Evolutionary conservation across 2,113 vertebrate species (phyloP), one percentile per base, ranked within the genome.

Genomic region (Delphinapterus leucas): DNA sequence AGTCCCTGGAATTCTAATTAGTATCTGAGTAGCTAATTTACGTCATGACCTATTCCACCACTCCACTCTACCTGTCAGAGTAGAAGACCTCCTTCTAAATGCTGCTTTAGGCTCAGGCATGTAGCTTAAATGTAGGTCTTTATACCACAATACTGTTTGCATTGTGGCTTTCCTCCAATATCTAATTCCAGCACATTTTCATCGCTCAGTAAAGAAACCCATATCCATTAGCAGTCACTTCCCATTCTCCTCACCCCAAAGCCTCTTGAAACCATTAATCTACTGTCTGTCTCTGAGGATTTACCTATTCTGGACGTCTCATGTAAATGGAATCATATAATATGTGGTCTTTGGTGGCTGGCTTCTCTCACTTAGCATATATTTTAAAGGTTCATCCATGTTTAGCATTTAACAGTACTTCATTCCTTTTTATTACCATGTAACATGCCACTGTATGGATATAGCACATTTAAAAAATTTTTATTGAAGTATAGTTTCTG

Each of bases 111-210:
- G 36, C 68, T 44, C 80, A 55, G 23, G 31, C 26, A 47, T 63
- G 83, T 14, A 38, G 44, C 25, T 41, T 44, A 89, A 12, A 23
- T 26, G 3, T 25, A 83, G 14, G 7, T 63, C 67, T 89, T 63
- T 28, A 44, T 60, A 74, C 36, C 33, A 33, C 11, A 81, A 28
- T 3, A 79, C 41, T 61, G 25, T 82, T 49, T 63, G 88, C 82
- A 12, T 11, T 49, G 14, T 63, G 36, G 9, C 81, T 70, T 89
- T 81, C 47, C 73, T 89, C n/a, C 80, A 36, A 8, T 41, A 33
- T 85, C n/a, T 76, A 68, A 81, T 97, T 80, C 90, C 41, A 90
- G 36, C 33, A 90, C 41, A 70, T 87, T 58, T 55, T 93, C 71
- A 80, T 82, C 21, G 49, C 15, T 60, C 71, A 63, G 9, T 80